A percentile compares a stretch with the other conserved stretches of the same genome.
Evolutionary conservation across 2,888 invertebrate genomes (phyloP).

Genomic region (Dicranocentrus wangi): DNA sequence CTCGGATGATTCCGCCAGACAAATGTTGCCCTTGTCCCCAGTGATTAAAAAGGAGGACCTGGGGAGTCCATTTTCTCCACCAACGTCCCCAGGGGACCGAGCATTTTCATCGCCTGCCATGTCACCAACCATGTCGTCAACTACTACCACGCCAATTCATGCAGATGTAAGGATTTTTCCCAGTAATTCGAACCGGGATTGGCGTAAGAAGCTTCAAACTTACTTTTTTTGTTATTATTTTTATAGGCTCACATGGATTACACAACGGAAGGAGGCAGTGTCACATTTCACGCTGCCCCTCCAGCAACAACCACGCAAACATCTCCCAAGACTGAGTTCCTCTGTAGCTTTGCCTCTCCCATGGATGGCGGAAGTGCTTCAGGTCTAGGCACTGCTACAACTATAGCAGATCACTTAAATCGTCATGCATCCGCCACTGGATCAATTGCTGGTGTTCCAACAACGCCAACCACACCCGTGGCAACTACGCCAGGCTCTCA

Average conservation of each 20-base stretch:
- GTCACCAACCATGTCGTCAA: constrained; percentile 70
- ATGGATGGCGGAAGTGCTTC: constrained; percentile 50
- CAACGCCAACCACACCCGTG: constrained; percentile 35
- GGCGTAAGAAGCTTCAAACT: background rate
- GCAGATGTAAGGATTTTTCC: constrained; percentile 44
- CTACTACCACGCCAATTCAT: constrained; percentile 64
- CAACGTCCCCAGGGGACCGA: constrained; percentile 64
- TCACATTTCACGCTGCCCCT: constrained; percentile 45
- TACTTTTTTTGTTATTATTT: background rate
- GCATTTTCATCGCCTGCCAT: constrained; percentile 69
- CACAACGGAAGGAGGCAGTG: constrained; percentile 60
- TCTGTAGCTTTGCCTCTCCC: constrained; percentile 48
- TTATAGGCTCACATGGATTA: constrained; percentile 48
- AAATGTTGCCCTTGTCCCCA: constrained; percentile 69
- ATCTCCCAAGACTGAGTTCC: constrained; percentile 68
- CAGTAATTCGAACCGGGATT: background rate
- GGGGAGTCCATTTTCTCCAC: constrained; percentile 62
- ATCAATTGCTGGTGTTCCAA: constrained; percentile 2
- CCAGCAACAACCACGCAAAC: constrained; percentile 49
- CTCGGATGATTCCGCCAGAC: constrained; percentile 50
- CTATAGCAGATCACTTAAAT: background rate
- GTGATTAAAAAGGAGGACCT: constrained; percentile 70
- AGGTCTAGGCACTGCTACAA: background rate
- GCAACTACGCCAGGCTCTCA: constrained; percentile 20
- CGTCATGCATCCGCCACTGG: background rate